These are phyloP conservation scores for Alviniconcha marisindica DNA, from an alignment of 1,140 invertebrate genomes.

Conservation along the genomic window DNA sequence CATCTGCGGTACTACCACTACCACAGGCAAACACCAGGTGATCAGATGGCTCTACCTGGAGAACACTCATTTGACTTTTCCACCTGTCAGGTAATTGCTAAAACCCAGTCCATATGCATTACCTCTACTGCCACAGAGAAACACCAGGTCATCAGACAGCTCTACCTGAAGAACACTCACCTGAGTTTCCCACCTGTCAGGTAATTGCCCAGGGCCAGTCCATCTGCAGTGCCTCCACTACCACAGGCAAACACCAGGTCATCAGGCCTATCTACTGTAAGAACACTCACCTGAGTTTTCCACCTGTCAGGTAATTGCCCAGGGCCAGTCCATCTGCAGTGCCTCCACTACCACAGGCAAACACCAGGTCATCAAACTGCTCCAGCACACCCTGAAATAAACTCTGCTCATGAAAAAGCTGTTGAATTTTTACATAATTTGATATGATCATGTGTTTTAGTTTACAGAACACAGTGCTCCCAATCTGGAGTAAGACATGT, in stretches of 20 bases:
- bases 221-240: constrained; percentile 71
- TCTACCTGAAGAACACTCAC: too few relatives aligned
- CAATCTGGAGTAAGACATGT: too few relatives aligned
- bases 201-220: constrained; percentile 68
- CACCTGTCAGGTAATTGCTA: too few relatives aligned
- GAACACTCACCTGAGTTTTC: constrained; percentile 61
- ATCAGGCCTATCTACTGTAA: constrained; percentile 65
- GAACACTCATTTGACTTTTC: too few relatives aligned
- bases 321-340: constrained; percentile 67
- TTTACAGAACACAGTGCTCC: too few relatives aligned
- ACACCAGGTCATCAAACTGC: constrained; percentile 69
- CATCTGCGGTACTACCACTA: constrained; percentile 69
- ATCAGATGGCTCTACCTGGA: constrained; percentile 61
- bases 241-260: constrained; percentile 71
- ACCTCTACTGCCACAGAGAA: too few relatives aligned
- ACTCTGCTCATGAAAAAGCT: too few relatives aligned
- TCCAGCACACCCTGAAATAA: constrained; percentile 56
- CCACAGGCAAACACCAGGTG: constrained; percentile 71
- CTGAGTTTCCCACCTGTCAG: constrained; percentile 65
- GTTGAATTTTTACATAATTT: too few relatives aligned
- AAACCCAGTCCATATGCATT: too few relatives aligned
- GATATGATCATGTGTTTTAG: too few relatives aligned
- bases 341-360: constrained; percentile 72
- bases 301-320: constrained; percentile 67
- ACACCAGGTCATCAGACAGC: too few relatives aligned